Conservation (phyloP, 2,888 invertebrate species). For the Buathra laborator region DNA sequence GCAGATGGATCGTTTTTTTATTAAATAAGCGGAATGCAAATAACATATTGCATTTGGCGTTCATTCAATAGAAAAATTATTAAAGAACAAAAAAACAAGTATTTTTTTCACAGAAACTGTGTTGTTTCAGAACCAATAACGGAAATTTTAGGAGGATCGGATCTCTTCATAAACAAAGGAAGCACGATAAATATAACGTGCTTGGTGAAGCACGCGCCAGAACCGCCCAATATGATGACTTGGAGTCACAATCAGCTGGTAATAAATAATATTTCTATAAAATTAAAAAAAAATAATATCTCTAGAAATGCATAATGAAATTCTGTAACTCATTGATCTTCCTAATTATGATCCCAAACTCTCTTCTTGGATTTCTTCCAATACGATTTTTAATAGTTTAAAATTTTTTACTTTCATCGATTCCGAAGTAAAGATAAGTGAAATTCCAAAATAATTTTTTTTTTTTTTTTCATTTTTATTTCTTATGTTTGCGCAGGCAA, state of each 20-base stretch:
- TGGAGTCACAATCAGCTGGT: slow-evolving; percentile 92
- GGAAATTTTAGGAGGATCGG: slow-evolving; percentile 92
- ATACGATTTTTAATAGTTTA: too few species aligned
- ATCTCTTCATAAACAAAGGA: slow-evolving; percentile 93
- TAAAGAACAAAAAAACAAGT: slow-evolving; percentile 25
- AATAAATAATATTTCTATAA: slow-evolving; percentile 67
- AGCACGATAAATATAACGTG: slow-evolving; percentile 95
- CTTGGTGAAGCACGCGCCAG: slow-evolving; percentile 92
- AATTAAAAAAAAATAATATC: too few species aligned
- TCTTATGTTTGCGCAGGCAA: slow-evolving; percentile 87
- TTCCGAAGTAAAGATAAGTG: too few species aligned
- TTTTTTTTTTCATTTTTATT: too few species aligned
- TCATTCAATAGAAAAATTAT: neutral
- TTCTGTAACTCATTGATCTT: too few species aligned
- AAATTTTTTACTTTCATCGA: too few species aligned
- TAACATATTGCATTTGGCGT: neutral
- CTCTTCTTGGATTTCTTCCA: too few species aligned
- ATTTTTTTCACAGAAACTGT: neutral
- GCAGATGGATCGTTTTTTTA: too few species aligned
- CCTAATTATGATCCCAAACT: too few species aligned
- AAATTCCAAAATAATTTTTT: too few species aligned
- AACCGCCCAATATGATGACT: slow-evolving; percentile 92
- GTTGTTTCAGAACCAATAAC: slow-evolving; percentile 91
- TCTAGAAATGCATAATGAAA: too few species aligned
- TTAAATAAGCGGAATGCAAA: too few species aligned